Base-by-base conservation (phyloP, 2,797 vertebrate genomes). In the Thalassophryne amazonica region DNA sequence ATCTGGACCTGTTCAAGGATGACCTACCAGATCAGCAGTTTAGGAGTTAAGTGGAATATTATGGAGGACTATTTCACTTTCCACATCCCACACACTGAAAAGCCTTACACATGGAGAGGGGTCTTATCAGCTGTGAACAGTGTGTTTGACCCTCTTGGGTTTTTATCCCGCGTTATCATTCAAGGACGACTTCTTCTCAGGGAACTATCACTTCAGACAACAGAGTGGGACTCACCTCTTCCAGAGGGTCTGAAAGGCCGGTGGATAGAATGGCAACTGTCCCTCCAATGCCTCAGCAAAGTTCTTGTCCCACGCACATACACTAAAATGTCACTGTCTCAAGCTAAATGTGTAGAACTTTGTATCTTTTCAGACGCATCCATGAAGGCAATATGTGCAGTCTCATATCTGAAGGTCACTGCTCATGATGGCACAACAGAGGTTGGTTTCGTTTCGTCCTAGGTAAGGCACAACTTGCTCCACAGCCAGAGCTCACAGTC, bases 101-200 rank as follows among this genome's bases (percentile, higher is more conserved):
- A 31, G 35, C 61, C 47, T 6, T 65, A 45, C 24, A 65, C 40
- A 19, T 23, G 28, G 6, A 34, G 48, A 24, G 61, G 61, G 2
- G 54, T 65, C 2, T 43, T 47, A 7, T 64, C 39, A 3, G 37
- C 15, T 2, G 1, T 63, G 1, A 64, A 57, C 14, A 64, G 52
- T 25, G 20, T 64, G 4, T 56, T 35, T 2, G 37, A 42, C 14
- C 45, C 55, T 7, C 17, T 57, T 3, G 34, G 43, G 11, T 38
- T 57, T n/a, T 15, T 32, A 3, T 21, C 35, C 13, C 41, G 20
- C 7, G 20, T 56, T 1, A 41, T 8, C 4, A 10, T 56, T 17
- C 16, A 56, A 15, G 40, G 53, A 32, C 16, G 42, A 4, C 5
- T 13, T 6, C 7, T 31, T 3, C 17, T 43, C n/a, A 43, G 40